Base-by-base conservation (phyloP, 2,113 vertebrate species). In the Nycticorax nycticorax region DNA sequence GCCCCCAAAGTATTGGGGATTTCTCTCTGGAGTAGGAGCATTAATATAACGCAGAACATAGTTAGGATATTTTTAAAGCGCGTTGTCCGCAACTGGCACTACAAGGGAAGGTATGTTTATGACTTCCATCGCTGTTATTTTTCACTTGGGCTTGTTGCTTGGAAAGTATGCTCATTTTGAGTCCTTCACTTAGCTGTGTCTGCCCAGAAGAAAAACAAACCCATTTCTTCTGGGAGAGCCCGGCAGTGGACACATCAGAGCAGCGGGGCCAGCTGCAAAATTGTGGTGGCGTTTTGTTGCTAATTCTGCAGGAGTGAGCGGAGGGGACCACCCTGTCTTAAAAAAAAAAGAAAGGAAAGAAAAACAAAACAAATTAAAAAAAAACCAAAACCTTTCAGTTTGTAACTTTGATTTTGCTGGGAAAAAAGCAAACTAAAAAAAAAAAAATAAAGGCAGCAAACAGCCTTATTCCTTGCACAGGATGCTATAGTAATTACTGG, bases 151-250 rank as follows among this genome's bases (percentile, higher is more conserved):
- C 64, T 78, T 27, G 57, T 77, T 92, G 57, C 88, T 92, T 84
- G 83, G 88, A 68, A 96, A 96, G 69, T 26, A 11, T 68, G 79
- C 37, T 92, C 91, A 7, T 77, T 96, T 79, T 72, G 88, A 93
- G 62, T 66, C 77, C 59, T 94, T 73, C 88, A 12, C 73, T 95
- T 73, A 80, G 62, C 94, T 91, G 55, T 39, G 55, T 77, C 77
- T 92, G 47, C 94, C 52, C 81, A 83, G 69, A 82, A 92, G 90
- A 75, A 95, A 96, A 93, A 85, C 78, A 95, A 80, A 91, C 52
- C 24, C 11, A 3, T 84, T 92, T 90, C 64, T 96, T 92, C 50
- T 57, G 92, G 69, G 86, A 93, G 90, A 95, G 53, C 45, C 62
- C 17, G 2, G 76, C 73, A 55, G 39, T 45, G 85, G 85, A 89